Evolutionary conservation across 2,113 vertebrate genomes (phyloP).

Genomic region (Ptilorrhoa leucosticta): DNA sequence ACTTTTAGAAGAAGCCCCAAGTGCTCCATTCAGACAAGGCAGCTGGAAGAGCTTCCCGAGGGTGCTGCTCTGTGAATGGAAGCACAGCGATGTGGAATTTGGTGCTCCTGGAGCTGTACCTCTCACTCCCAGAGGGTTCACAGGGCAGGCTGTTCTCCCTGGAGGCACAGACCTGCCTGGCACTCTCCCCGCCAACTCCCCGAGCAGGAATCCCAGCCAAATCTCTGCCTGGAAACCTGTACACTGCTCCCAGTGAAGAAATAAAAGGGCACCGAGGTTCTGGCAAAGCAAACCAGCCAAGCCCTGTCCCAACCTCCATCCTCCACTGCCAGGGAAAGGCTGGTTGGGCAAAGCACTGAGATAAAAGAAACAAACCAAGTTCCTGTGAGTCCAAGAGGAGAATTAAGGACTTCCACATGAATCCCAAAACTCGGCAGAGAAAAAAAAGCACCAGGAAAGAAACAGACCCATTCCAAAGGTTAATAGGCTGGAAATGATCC

Average conservation of each 20-base stretch:
- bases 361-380: background rate
- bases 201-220: background rate
- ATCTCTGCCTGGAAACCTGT: background rate
- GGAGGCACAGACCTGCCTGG: background rate
- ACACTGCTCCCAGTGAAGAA: background rate
- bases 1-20: background rate
- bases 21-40: background rate
- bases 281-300: background rate
- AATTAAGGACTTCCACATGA: background rate
- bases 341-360: background rate
- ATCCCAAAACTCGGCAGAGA: background rate
- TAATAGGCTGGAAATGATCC: background rate
- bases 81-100: accelerated
- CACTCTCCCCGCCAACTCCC: background rate
- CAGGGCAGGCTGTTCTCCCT: background rate
- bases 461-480: background rate
- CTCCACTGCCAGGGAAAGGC: background rate
- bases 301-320: background rate
- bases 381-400: background rate
- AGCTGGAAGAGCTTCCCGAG: background rate
- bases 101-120: background rate
- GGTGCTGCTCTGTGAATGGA: background rate
- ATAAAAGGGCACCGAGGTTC: background rate
- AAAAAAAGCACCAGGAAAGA: background rate
- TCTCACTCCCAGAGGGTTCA: background rate